These are phyloP conservation scores for Araneus ventricosus DNA, from an alignment of 1,140 invertebrate genomes.

Conservation along the genomic window DNA sequence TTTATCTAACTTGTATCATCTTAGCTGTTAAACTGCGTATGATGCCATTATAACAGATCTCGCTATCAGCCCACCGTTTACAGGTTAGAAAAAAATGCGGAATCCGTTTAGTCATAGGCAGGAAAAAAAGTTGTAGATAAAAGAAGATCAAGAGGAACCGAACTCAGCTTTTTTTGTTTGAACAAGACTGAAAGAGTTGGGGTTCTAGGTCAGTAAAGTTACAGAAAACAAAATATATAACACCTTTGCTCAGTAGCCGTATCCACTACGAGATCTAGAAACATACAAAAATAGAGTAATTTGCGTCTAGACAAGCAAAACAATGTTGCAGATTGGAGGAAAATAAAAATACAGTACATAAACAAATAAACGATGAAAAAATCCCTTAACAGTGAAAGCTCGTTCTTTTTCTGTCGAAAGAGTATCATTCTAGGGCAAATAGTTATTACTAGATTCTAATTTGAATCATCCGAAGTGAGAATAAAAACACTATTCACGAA, in stretches of 20 bases:
- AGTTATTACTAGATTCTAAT: not conserved
- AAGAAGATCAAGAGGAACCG: not conserved
- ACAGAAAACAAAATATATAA: conserved; percentile 33
- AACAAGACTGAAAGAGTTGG: not conserved
- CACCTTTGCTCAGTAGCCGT: conserved; percentile 37
- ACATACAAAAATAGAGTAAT: not conserved
- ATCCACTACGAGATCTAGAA: conserved; percentile 7
- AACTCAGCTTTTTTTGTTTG: not conserved
- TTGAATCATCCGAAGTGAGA: not conserved
- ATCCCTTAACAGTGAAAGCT: not conserved
- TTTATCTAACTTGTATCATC: too few relatives aligned
- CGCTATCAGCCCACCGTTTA: too few relatives aligned
- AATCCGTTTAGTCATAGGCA: not conserved
- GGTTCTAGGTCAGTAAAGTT: conserved; percentile 23
- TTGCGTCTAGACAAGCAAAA: not conserved
- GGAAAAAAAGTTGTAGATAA: not conserved
- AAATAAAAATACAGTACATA: not conserved
- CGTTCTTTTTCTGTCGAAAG: not conserved
- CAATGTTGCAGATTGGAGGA: not conserved
- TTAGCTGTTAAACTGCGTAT: too few relatives aligned
- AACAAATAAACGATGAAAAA: not conserved
- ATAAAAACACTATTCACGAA: not conserved
- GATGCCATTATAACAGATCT: too few relatives aligned
- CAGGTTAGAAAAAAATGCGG: too few relatives aligned
- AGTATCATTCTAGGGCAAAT: not conserved